Percentiles rank a stretch among this genome's conserved stretches.
These are phyloP conservation scores for Semicossyphus pulcher DNA, from an alignment of 2,113 vertebrate genomes.

Conservation along the genomic window DNA sequence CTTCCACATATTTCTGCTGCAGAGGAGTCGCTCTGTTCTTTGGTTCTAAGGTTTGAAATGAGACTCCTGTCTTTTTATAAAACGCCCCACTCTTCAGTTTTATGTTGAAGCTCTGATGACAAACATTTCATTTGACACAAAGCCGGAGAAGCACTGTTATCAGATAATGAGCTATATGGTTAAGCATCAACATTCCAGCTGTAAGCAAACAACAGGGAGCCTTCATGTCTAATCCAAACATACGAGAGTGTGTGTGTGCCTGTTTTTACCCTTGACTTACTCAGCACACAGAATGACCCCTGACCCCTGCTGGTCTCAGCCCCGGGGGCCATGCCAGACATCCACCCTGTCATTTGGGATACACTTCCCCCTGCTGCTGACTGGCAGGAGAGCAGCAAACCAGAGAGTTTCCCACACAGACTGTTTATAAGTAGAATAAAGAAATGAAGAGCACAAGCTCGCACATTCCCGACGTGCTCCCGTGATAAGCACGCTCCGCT, in stretches of 20 bases:
- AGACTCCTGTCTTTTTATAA: no score
- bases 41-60: not conserved
- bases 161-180: not conserved
- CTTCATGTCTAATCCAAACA: conserved; percentile 3
- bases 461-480: no score
- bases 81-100: not conserved
- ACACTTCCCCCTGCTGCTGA: not conserved
- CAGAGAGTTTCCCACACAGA: no score
- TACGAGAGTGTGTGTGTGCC: no score
- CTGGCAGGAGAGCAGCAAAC: not conserved
- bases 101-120: not conserved
- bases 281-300: conserved; percentile 15
- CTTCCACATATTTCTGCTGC: not conserved
- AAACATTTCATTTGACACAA: not conserved
- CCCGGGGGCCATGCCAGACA: not conserved
- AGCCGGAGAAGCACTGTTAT: not conserved
- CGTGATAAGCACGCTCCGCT: no score
- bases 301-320: not conserved
- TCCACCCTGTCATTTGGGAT: not conserved
- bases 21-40: not conserved
- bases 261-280: not conserved
- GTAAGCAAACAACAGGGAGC: not conserved
- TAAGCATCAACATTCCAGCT: conserved; percentile 1
- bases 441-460: no score
- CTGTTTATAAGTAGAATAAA: no score